Percentiles rank a stretch among this genome's conserved stretches.
Evolutionary conservation across 2,888 invertebrate species (phyloP).

Genomic region (Chromoteleia sp.): DNA sequence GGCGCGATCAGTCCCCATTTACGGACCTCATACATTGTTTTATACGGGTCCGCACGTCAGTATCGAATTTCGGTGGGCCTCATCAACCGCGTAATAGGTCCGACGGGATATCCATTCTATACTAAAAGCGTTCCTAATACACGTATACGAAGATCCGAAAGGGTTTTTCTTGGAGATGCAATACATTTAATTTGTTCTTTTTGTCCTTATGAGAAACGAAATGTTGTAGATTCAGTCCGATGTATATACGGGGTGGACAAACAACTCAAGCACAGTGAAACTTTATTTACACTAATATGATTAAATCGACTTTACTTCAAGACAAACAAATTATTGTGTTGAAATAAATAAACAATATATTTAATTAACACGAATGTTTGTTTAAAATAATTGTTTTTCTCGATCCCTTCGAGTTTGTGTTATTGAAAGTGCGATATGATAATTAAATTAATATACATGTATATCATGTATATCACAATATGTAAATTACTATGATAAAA

Average conservation of each 20-base stretch:
- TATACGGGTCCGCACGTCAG: slow-evolving; percentile 68
- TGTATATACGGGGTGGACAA: slow-evolving; percentile 28
- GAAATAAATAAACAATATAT: too few relatives aligned
- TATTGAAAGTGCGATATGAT: too few relatives aligned
- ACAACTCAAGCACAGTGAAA: not conserved
- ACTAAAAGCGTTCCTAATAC: slow-evolving; percentile 61
- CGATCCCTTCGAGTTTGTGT: too few relatives aligned
- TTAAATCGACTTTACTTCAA: too few relatives aligned
- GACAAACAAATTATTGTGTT: too few relatives aligned
- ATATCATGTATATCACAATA: too few relatives aligned
- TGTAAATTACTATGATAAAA: too few relatives aligned
- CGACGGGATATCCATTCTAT: slow-evolving; percentile 82
- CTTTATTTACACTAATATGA: too few relatives aligned
- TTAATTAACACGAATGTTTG: too few relatives aligned
- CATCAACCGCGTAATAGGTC: slow-evolving; percentile 65
- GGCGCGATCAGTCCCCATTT: slow-evolving; percentile 53
- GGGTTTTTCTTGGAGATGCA: slow-evolving; percentile 49
- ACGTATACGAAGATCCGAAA: slow-evolving; percentile 39
- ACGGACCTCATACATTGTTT: slow-evolving; percentile 74
- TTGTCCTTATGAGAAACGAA: slow-evolving; percentile 24
- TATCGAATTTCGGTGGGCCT: slow-evolving; percentile 77
- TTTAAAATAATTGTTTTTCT: too few relatives aligned
- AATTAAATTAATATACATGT: too few relatives aligned
- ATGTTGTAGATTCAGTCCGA: slow-evolving; percentile 22
- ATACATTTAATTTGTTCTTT: slow-evolving; percentile 42